Evolutionary conservation across 2,113 vertebrate genomes (phyloP), one percentile per base, ranked within the genome.

Genomic region (Cyrtonyx montezumae): DNA sequence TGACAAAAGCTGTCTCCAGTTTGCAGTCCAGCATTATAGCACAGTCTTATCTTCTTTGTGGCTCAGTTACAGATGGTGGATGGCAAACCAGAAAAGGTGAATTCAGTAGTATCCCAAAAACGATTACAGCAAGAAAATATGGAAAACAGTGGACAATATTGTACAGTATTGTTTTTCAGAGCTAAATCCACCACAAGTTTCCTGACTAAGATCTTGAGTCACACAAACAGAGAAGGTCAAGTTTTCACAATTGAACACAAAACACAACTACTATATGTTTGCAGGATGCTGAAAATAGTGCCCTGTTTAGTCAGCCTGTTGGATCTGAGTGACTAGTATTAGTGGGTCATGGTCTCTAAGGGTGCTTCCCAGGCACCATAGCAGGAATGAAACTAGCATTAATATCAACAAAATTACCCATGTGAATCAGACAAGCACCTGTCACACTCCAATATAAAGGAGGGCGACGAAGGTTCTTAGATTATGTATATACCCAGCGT

Each of bases 341-440:
- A 78, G 0, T 81, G 23, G 75, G 45, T 51, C 28, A 68, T 0
- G 0, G 16, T 51, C 49, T 63, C 10, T 37, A 14, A 63, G 56
- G 77, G 78, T 16, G 10, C 8, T 70, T 86, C 19, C 28, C 34
- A 70, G 56, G 21, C 17, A 81, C 34, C n/a, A 11, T 13, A 58
- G 46, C n/a, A 91, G 84, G 86, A 51, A 61, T 9, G 6, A 17
- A 90, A 75, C 34, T 18, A 74, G 34, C 8, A 65, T 5, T 51
- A 58, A 16, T 20, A 74, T 55, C 36, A 92, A 67, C 8, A 81
- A 87, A 82, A 85, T 78, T 40, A 62, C 14, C 43, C 19, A 11
- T 23, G 15, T 37, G 25, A 59, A 17, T 77, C 66, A 76, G 45
- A 65, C 8, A 58, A 6, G 13, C 36, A 79, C n/a, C n/a, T n/a